These are phyloP conservation scores for Nothobranchius furzeri DNA, from an alignment of 2,113 vertebrate species.

Conservation along the genomic window DNA sequence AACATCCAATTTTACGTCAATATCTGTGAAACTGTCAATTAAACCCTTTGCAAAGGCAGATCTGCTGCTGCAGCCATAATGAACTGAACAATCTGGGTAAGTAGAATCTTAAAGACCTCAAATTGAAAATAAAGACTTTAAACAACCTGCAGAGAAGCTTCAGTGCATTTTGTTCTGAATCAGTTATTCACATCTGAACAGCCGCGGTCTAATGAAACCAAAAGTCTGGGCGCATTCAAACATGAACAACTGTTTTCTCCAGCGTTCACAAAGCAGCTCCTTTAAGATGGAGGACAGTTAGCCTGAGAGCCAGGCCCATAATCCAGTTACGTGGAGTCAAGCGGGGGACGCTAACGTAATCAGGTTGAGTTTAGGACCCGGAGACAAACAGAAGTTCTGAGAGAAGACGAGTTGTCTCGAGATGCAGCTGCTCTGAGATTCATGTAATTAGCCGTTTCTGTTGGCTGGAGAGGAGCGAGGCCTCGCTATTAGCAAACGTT, in stretches of 20 bases:
- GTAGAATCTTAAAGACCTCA: not conserved
- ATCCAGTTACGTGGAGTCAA: constrained; percentile 20
- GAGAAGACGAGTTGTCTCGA: constrained; percentile 6
- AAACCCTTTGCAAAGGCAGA: too few species aligned
- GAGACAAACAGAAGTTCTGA: constrained; percentile 22
- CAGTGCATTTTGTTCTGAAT: constrained; percentile 33
- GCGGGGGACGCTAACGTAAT: constrained; percentile 33
- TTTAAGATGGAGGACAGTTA: not conserved
- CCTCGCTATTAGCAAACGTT: not conserved
- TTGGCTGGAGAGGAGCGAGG: not conserved
- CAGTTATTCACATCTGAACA: constrained; percentile 12
- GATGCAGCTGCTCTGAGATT: constrained; percentile 13
- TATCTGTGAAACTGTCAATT: too few species aligned
- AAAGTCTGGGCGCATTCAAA: not conserved
- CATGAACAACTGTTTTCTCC: constrained; percentile 1
- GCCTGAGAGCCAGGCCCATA: not conserved
- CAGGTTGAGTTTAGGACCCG: constrained; percentile 27
- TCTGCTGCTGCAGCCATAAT: too few species aligned
- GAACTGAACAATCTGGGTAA: not conserved
- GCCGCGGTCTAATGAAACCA: not conserved
- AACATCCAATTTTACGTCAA: too few species aligned
- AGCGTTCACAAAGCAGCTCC: not conserved
- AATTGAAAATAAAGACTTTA: not conserved
- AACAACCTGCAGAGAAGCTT: not conserved
- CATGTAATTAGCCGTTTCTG: constrained; percentile 31